A percentile compares a stretch with the other conserved stretches of the same genome.
These are phyloP conservation scores for Sarcophaga carnaria DNA, from an alignment of 2,888 invertebrate genomes.

Conservation along the genomic window DNA sequence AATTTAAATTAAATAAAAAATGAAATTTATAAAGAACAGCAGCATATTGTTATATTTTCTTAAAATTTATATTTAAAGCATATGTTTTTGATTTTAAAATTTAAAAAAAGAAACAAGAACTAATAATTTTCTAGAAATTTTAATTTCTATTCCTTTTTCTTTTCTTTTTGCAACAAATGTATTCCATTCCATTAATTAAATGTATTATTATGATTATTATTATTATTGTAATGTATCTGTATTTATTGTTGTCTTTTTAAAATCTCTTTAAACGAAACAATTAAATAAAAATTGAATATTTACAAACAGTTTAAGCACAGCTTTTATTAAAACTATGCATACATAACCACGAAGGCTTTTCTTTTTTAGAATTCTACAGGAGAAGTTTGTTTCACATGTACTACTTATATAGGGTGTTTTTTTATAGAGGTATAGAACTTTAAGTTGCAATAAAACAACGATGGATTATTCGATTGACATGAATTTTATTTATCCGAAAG, in stretches of 20 bases:
- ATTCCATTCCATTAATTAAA: conserved; percentile 46
- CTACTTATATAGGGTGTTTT: too few species aligned
- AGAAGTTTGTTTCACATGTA: not conserved
- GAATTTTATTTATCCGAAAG: too few species aligned
- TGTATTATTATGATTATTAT: conserved; percentile 38
- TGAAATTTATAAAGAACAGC: too few species aligned
- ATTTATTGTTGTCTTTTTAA: conserved; percentile 73
- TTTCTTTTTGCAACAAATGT: conserved; percentile 32
- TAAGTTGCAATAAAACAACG: too few species aligned
- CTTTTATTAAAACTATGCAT: too few species aligned
- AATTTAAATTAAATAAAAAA: too few species aligned
- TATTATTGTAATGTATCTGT: conserved; percentile 58
- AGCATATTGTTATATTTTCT: conserved; percentile 21
- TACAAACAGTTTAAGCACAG: conserved; percentile 39
- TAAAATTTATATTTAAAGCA: not conserved
- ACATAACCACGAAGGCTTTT: too few species aligned
- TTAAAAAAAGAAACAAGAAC: conserved; percentile 33
- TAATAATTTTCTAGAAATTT: too few species aligned
- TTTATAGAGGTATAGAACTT: too few species aligned
- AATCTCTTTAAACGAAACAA: conserved; percentile 65
- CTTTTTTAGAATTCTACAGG: not conserved
- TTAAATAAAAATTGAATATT: conserved; percentile 61
- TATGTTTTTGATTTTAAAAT: conserved; percentile 9
- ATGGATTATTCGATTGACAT: too few species aligned
- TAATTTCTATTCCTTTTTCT: not conserved